These are phyloP conservation scores for Cervus canadensis DNA, from an alignment of 2,113 vertebrate genomes.

Conservation along the genomic window DNA sequence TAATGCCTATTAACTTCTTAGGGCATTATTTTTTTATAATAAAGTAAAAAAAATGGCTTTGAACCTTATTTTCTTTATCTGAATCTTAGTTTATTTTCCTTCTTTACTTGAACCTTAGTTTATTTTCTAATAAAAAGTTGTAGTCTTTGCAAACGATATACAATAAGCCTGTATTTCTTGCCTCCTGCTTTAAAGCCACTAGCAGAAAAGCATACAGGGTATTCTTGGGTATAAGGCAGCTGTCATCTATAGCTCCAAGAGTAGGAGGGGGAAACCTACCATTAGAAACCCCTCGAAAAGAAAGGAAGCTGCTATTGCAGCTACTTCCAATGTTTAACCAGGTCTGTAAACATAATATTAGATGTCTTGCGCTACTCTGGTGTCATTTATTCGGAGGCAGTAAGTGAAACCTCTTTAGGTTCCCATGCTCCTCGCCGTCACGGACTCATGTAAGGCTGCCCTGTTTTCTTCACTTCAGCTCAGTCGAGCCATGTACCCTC, in stretches of 20 bases:
- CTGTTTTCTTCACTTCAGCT: slow-evolving; percentile 16
- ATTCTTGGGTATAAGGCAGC: not conserved
- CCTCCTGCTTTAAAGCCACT: not conserved
- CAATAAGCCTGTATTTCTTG: not conserved
- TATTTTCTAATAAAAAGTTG: not conserved
- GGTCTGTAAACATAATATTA: slow-evolving; percentile 22
- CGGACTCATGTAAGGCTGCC: not conserved
- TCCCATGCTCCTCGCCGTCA: not conserved
- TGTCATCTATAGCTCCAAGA: not conserved
- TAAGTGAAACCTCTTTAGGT: slow-evolving; percentile 46
- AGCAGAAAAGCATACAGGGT: not conserved
- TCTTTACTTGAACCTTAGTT: not conserved
- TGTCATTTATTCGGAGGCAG: slow-evolving; percentile 32
- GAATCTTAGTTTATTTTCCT: not conserved
- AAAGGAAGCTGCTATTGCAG: not conserved
- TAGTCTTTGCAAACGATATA: not conserved
- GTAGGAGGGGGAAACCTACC: not conserved
- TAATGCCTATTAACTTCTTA: not conserved
- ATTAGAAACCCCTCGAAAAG: not conserved
- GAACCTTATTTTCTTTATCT: not conserved
- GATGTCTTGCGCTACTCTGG: not conserved
- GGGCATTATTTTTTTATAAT: not conserved
- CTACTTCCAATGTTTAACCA: not conserved
- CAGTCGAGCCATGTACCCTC: not conserved
- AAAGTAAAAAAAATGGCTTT: not conserved